Conservation (phyloP, 1,140 invertebrate species). For the Drosophila virilis region DNA sequence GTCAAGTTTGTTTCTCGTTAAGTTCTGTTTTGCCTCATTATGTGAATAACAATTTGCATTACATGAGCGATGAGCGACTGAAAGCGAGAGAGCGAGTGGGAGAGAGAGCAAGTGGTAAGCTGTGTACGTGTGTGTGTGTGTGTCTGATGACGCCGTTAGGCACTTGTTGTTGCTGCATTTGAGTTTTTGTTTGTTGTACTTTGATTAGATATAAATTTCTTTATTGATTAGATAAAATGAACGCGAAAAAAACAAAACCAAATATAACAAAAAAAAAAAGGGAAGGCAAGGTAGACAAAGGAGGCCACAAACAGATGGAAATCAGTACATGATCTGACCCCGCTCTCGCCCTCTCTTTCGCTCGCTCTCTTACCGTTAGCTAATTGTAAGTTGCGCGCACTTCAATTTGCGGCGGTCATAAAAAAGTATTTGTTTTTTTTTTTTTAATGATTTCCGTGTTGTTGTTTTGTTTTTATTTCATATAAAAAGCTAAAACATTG, state of each 20-base stretch:
- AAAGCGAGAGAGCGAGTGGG: background rate
- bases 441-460: conserved; percentile 32
- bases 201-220: conserved; percentile 82
- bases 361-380: conserved; percentile 1
- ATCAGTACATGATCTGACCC: conserved; percentile 57
- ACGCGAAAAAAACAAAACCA: conserved; percentile 8
- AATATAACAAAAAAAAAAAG: conserved; percentile 24
- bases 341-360: background rate
- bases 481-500: conserved; percentile 22
- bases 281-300: conserved; percentile 19
- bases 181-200: conserved; percentile 47
- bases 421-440: conserved; percentile 55
- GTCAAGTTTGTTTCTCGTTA: conserved; percentile 42
- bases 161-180: conserved; percentile 37
- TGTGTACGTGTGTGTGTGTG: background rate
- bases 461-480: conserved; percentile 1
- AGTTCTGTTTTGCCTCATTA: conserved; percentile 44
- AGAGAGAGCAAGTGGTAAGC: background rate
- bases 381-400: conserved; percentile 74
- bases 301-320: conserved; percentile 47
- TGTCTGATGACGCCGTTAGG: conserved; percentile 19
- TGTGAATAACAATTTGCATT: conserved; percentile 51
- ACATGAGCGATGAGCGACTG: background rate
- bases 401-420: conserved; percentile 71
- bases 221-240: conserved; percentile 78